Evolutionary conservation across 2,113 vertebrate species (phyloP).

Genomic region (Butorides virescens): DNA sequence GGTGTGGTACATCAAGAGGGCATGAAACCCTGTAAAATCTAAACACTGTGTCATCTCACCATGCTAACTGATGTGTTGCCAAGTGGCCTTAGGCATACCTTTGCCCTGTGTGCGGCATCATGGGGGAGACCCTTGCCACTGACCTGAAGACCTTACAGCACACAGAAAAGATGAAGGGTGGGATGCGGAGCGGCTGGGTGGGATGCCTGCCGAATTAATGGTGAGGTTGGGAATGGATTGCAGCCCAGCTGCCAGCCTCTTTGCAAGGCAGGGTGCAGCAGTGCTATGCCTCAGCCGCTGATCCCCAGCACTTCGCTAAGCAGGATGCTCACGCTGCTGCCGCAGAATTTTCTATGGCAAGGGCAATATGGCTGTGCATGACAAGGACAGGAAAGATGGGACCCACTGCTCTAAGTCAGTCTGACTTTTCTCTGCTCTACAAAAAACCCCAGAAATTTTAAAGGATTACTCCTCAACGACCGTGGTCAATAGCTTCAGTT

Average conservation of each 20-base stretch:
- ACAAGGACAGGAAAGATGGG: background rate
- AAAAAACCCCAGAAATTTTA: background rate
- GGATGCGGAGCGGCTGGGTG: fast-evolving
- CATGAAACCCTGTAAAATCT: background rate
- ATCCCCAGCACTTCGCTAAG: background rate
- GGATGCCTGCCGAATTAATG: background rate
- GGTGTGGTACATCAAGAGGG: background rate
- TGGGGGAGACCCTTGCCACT: background rate
- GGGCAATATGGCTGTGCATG: fast-evolving
- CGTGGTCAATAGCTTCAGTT: background rate
- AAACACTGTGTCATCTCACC: background rate
- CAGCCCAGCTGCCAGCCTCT: background rate
- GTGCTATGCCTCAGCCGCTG: fast-evolving
- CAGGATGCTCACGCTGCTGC: background rate
- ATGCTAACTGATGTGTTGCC: fast-evolving
- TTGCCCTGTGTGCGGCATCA: background rate
- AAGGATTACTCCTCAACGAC: background rate
- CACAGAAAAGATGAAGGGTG: background rate
- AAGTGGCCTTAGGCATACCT: background rate
- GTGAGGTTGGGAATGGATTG: fast-evolving
- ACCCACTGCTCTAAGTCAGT: background rate
- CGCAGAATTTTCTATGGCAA: background rate
- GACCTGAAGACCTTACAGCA: background rate
- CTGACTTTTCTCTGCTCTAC: background rate
- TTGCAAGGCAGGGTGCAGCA: background rate